A percentile compares a stretch with the other conserved stretches of the same genome.
Evolutionary conservation across 2,888 invertebrate species (phyloP).

Genomic region (Ceriagrion tenellum): DNA sequence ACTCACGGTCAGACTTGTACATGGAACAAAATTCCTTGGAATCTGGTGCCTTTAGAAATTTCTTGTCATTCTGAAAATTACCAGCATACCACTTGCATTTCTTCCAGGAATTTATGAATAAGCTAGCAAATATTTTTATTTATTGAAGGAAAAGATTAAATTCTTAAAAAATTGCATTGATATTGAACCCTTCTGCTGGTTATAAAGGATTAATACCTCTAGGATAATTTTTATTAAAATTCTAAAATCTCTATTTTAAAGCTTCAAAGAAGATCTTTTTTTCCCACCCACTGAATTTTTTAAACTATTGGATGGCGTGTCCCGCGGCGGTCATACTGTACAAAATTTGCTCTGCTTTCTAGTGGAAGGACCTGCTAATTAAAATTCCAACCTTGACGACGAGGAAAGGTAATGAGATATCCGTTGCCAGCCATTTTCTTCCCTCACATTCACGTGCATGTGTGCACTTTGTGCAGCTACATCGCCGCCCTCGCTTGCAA

Average conservation of each 20-base stretch:
- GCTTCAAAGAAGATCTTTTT: not conserved
- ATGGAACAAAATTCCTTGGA: too few species aligned
- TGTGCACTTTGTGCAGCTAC: not conserved
- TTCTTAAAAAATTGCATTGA: too few species aligned
- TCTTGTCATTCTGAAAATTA: too few species aligned
- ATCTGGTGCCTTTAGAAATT: too few species aligned
- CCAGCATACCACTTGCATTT: too few species aligned
- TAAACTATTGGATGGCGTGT: not conserved
- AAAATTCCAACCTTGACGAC: constrained; percentile 4
- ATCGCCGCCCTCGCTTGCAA: not conserved
- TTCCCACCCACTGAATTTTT: not conserved
- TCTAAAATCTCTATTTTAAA: not conserved
- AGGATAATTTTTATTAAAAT: not conserved
- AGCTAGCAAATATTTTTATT: too few species aligned
- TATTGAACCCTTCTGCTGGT: too few species aligned
- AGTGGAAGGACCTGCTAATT: not conserved
- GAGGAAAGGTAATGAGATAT: constrained; percentile 13
- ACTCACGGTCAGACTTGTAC: too few species aligned
- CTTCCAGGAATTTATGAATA: too few species aligned
- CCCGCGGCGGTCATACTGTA: not conserved
- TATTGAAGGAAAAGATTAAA: too few species aligned
- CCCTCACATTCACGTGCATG: not conserved
- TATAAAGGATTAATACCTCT: too few species aligned
- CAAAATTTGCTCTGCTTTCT: not conserved
- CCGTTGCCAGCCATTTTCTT: not conserved